Base-by-base conservation (phyloP, 2,113 vertebrate species). In the Hemibagrus wyckioides region DNA sequence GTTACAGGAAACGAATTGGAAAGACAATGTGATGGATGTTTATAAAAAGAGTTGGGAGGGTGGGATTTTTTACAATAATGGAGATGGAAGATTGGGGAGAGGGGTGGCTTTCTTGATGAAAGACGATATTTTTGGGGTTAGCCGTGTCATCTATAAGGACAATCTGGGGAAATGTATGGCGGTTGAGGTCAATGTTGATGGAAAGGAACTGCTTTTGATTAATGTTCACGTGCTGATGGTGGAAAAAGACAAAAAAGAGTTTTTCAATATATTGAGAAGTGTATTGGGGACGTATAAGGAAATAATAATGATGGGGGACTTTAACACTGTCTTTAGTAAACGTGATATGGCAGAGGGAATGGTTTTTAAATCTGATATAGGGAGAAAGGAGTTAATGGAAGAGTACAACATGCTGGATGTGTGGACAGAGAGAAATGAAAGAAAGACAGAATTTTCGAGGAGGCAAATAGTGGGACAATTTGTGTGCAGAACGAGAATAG, bases 181-280 rank as follows among this genome's bases (percentile, higher is more conserved):
- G 6, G 19, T 23, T 5, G 30, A 44, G 30, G 10, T 6, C 1
- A 57, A 75, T 8, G 13, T 10, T 30, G 17, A 33, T 21, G 56
- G 59, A n/a, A 59, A n/a, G 25, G n/a, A 59, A 14, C 54, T n/a
- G 17, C 41, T 77, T 39, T 77, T 61, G 11, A 25, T 52, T 6
- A 85, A 76, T 19, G 48, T 85, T n/a, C 84, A 85, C 61, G 54
- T 54, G 30, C 71, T 52, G 14, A 61, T 14, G n/a, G 25, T 23
- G 17, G 56, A 59, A 21, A 59, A 59, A 6, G 21, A 23, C 21
- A 59, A 59, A 21, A 57, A 21, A 54, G 25, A 76, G 11, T 56
- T 56, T 44, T 76, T 57, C 48, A 30, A 59, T 25, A 1, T 21
- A 1, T 59, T 59, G 7, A 59, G 56, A 63, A 77, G 21, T 23